phyloP scores from a whole-genome alignment of 2,888 invertebrate genomes.

The Sphinx pinastri region DNA sequence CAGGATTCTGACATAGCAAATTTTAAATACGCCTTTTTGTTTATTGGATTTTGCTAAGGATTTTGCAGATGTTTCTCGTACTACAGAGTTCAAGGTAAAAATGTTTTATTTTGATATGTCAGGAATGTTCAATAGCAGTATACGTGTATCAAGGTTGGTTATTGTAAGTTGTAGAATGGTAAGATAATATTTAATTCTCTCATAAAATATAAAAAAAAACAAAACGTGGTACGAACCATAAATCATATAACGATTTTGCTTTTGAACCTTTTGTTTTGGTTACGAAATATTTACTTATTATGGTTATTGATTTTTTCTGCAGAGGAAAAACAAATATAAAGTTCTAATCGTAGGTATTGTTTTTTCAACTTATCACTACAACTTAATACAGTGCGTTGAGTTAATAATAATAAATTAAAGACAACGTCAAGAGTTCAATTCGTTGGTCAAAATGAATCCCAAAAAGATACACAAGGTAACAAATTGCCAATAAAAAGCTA shows the following conservation, averaged over 20 bases:
- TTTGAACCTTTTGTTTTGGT: no score
- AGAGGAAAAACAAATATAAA: no score
- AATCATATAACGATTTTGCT: no score
- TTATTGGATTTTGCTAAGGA: background rate
- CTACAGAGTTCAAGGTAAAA: background rate
- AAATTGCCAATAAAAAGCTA: conserved; percentile 81
- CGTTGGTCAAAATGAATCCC: conserved; percentile 64
- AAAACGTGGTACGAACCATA: no score
- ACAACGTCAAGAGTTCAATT: conserved; percentile 59
- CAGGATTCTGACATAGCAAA: background rate
- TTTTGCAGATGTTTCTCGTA: background rate
- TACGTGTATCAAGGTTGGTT: background rate
- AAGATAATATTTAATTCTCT: no score
- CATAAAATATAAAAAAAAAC: no score
- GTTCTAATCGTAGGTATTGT: background rate
- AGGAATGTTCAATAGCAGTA: background rate
- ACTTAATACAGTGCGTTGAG: conserved; percentile 7
- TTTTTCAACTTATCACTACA: background rate
- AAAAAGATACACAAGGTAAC: conserved; percentile 79
- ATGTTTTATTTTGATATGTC: background rate
- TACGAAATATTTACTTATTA: no score
- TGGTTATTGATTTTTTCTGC: no score
- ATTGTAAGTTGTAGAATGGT: background rate
- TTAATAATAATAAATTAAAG: conserved; percentile 43
- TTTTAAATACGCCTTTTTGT: background rate